Evolutionary conservation across 2,797 vertebrate species (phyloP), one percentile per base, ranked within the genome.

Genomic region (Varecia variegata): DNA sequence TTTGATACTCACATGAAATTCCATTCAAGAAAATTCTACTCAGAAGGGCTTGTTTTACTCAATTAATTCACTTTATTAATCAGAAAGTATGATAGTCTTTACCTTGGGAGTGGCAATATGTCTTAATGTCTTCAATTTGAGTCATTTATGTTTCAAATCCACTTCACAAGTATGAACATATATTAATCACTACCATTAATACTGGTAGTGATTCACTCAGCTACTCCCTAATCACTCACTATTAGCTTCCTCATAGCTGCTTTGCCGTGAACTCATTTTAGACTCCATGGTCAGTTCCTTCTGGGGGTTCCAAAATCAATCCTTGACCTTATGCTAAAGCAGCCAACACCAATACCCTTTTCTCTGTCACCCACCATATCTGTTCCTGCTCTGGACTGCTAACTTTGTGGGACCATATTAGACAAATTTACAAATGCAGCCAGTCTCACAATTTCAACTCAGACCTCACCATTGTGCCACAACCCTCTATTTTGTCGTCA

Each of bases 51-150:
- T n/a, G 10, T 84, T 84, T 96, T 76, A 93, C 54, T 85, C 43
- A 74, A 86, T 90, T 90, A 81, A 68, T 58, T 87, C n/a, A 80
- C 23, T 45, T 89, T 88, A 85, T 87, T 93, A 86, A 87, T 84
- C 58, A 85, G 35, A 30, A 67, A 93, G 81, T 74, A 47, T 76
- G 35, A 88, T 3, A 71, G 12, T 21, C 9, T 70, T 58, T 83
- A 92, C 3, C 56, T n/a, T 43, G 38, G 88, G 38, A 88, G 10
- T 1, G 79, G 15, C 13, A 89, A 30, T 83, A 27, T 38, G 85
- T 83, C 15, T 62, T 71, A 88, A 27, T 65, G 35, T 85, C 35
- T 67, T 96, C 38, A 88, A 32, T 68, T 62, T 92, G 13, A 88
- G 62, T 70, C 62, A 83, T 47, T 95, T 73, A 35, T 86, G 50